These are phyloP conservation scores for Gonioctena quinquepunctata DNA, from an alignment of 1,140 invertebrate species.

Conservation along the genomic window DNA sequence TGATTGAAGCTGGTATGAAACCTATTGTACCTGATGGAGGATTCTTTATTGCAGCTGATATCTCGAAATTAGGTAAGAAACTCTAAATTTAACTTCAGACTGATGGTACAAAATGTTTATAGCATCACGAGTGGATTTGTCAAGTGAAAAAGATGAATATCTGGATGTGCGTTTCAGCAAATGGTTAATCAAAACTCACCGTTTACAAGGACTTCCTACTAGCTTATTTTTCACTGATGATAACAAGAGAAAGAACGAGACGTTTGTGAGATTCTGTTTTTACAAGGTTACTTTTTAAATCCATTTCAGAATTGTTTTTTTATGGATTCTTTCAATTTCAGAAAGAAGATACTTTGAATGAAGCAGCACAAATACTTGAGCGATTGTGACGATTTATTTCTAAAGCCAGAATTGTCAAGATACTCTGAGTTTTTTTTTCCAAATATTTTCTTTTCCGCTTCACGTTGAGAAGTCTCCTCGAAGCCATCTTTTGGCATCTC, in stretches of 20 bases:
- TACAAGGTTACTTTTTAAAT: conserved; percentile 38
- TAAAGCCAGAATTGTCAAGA: no score
- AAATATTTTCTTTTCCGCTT: no score
- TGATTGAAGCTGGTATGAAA: conserved; percentile 79
- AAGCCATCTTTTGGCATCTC: conserved; percentile 71
- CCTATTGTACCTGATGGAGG: conserved; percentile 94
- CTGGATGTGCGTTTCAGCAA: conserved; percentile 90
- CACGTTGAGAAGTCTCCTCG: conserved; percentile 50
- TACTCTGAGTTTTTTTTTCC: no score
- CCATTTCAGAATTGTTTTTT: neutral
- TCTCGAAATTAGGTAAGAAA: conserved; percentile 33
- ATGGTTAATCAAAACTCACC: conserved; percentile 89
- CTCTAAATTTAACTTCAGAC: neutral
- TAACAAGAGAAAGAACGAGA: conserved; percentile 68
- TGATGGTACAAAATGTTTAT: conserved; percentile 53
- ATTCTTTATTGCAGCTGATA: conserved; percentile 91
- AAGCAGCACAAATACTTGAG: conserved; percentile 64
- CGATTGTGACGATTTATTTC: conserved; percentile 21
- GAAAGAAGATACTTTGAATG: conserved; percentile 74
- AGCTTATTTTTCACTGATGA: conserved; percentile 85
- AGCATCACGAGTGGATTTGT: conserved; percentile 47
- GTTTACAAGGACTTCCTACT: conserved; percentile 88
- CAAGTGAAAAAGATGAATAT: conserved; percentile 62
- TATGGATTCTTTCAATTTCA: conserved; percentile 36
- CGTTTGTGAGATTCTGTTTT: conserved; percentile 74